Percentiles rank a stretch among this genome's conserved stretches.
phyloP scores from a whole-genome alignment of 2,888 invertebrate genomes.

The Ommatoiulus sabulosus region DNA sequence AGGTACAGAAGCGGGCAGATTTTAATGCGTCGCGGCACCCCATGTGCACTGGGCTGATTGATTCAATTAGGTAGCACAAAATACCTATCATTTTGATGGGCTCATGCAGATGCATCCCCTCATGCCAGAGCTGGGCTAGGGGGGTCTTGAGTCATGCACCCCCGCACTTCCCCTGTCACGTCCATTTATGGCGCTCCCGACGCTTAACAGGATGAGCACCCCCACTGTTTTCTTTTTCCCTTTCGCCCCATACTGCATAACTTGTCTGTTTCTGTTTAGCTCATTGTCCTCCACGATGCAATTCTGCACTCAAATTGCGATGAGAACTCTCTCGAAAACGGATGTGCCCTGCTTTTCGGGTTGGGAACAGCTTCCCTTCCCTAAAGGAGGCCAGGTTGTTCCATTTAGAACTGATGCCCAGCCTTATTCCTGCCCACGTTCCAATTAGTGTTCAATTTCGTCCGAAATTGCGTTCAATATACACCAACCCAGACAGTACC shows the following conservation, averaged over 20 bases:
- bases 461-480: no score
- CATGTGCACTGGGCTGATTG: constrained; percentile 27
- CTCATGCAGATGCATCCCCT: background rate
- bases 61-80: constrained; percentile 9
- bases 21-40: background rate
- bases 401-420: no score
- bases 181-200: background rate
- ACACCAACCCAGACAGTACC: no score
- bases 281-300: background rate
- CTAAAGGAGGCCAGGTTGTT: no score
- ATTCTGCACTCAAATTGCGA: background rate
- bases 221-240: constrained; percentile 7
- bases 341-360: background rate
- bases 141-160: background rate
- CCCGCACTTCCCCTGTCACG: background rate
- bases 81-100: constrained; percentile 23
- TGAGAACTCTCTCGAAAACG: background rate
- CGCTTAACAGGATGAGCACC: background rate
- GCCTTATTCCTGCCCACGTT: no score
- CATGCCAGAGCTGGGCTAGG: background rate
- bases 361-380: no score
- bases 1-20: background rate
- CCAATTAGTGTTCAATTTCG: no score
- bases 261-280: background rate
- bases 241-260: background rate